These are phyloP conservation scores for Lycia hirtaria DNA, from an alignment of 2,888 invertebrate genomes.

Conservation along the genomic window DNA sequence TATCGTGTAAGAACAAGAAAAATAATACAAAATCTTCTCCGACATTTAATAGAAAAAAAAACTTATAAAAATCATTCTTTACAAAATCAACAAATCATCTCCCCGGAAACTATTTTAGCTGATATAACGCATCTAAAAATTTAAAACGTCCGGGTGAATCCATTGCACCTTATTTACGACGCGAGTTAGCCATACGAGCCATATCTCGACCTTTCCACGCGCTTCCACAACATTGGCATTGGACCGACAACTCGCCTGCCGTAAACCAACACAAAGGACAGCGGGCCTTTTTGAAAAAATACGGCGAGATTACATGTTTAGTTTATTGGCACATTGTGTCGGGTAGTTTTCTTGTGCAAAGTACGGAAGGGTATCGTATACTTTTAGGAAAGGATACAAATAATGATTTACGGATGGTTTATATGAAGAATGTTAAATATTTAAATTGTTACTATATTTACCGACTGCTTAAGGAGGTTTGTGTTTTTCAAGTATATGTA, in stretches of 20 bases:
- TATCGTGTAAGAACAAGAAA: too few species aligned
- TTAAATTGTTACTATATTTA: too few species aligned
- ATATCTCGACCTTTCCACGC: slow-evolving; percentile 74
- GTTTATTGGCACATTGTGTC: slow-evolving; percentile 21
- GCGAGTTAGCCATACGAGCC: slow-evolving; percentile 58
- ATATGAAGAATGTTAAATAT: too few species aligned
- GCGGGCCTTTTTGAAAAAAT: slow-evolving; percentile 57
- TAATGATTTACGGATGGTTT: too few species aligned
- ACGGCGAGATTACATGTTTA: slow-evolving; percentile 38
- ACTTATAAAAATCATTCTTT: too few species aligned
- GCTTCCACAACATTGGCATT: slow-evolving; percentile 80
- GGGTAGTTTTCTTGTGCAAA: neutral
- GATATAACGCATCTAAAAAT: slow-evolving; percentile 46
- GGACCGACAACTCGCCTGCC: slow-evolving; percentile 72
- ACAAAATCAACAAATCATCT: slow-evolving; percentile 16
- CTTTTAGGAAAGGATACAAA: too few species aligned
- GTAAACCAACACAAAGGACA: slow-evolving; percentile 69
- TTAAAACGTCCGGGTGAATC: slow-evolving; percentile 58
- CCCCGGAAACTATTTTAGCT: slow-evolving; percentile 12
- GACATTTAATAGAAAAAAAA: too few species aligned
- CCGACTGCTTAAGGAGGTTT: too few species aligned
- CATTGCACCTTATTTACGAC: slow-evolving; percentile 71
- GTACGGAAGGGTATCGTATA: too few species aligned
- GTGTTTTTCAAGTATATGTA: too few species aligned
- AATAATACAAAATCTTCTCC: too few species aligned